Evolutionary conservation across 2,797 vertebrate genomes (phyloP), one percentile per base, ranked within the genome.

Genomic region (Phalloptychus januarius): DNA sequence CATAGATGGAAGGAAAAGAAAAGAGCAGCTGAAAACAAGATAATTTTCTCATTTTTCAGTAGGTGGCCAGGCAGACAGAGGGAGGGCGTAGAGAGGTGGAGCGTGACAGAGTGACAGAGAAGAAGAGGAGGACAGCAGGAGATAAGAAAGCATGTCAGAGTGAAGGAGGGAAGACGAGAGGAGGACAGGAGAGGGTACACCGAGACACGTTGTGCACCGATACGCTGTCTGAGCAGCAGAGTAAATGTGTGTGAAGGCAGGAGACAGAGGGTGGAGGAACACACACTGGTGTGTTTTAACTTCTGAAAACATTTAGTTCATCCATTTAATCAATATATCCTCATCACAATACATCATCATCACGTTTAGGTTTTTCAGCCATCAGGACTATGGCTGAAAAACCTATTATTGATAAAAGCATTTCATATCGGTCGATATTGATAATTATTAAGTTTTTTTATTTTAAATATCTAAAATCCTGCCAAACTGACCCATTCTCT

Each of bases 31-130:
- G 87, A 91, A 81, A 87, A 89, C 70, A 56, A 79, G 85, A 90
- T 91, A 77, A 90, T 89, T 87, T 88, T 85, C 84, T 89, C 76
- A 89, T 93, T 89, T 90, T 88, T 88, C 87, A 89, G 85, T 72
- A 45, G 78, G 82, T 84, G 83, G 87, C 84, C 81, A 83, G 80
- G 82, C 69, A 79, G 77, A 42, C 74, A 44, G 63, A 82, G 72
- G 74, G 76, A 77, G 78, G 77, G 72, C 75, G 77, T 48, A 80
- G 81, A 42, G 82, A 89, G 87, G 83, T 84, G 83, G 87, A 91
- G 85, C 76, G 28, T 88, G 89, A 90, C 83, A 81, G 82, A 85
- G 83, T 87, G 88, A 85, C 56, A 69, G 76, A 85, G 80, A 87
- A 84, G 81, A 86, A 91, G 86, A 86, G 79, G 79, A 82, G 76